phyloP scores from a whole-genome alignment of 2,888 invertebrate genomes.

The Trissoscelio sp. region DNA sequence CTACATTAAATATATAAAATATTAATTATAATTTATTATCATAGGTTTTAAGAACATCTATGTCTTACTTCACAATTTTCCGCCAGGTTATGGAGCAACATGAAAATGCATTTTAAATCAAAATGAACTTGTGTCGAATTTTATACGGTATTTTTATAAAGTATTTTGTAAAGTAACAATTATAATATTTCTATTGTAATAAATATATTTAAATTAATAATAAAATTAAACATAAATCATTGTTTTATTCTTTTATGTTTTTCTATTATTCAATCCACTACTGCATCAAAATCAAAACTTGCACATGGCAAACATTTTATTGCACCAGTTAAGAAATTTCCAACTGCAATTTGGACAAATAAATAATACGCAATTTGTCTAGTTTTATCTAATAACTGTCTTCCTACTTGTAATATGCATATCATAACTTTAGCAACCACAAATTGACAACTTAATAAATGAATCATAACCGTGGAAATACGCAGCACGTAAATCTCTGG shows the following conservation, averaged over 20 bases:
- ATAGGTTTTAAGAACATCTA: conserved; percentile 46
- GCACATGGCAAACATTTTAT: neutral
- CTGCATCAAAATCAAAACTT: neutral
- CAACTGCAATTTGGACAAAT: neutral
- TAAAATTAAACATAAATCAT: neutral
- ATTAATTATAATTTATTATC: conserved; percentile 2
- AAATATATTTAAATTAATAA: no score
- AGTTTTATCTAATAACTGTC: conserved; percentile 7
- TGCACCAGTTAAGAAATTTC: neutral
- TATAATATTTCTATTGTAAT: no score
- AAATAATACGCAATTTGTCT: neutral
- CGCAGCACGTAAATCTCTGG: neutral
- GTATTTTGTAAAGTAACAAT: neutral
- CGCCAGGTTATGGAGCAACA: conserved; percentile 32
- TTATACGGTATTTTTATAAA: neutral
- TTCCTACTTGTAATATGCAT: conserved; percentile 2
- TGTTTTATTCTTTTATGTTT: neutral
- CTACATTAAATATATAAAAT: no score
- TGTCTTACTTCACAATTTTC: conserved; percentile 49
- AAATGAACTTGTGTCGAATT: neutral
- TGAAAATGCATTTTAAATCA: neutral
- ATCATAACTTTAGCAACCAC: neutral
- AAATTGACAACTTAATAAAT: conserved; percentile 20
- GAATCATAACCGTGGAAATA: conserved; percentile 24
- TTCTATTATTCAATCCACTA: no score